A percentile compares a stretch with the other conserved stretches of the same genome.
phyloP scores from a whole-genome alignment of 2,797 vertebrate species.

The Hapalemur alaotrensis region DNA sequence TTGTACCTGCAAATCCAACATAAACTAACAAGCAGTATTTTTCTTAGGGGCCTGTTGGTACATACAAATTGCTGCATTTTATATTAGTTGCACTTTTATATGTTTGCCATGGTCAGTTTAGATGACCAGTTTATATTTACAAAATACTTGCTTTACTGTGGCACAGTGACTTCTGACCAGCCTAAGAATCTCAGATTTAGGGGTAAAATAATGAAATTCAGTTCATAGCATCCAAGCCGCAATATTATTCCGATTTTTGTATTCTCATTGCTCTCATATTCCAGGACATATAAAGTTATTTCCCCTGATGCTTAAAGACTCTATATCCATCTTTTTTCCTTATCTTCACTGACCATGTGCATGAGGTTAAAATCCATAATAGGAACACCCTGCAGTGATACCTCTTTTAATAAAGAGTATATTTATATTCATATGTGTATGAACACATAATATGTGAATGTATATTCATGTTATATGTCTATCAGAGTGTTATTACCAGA shows the following conservation, averaged over 20 bases:
- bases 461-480: background rate
- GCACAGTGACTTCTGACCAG: background rate
- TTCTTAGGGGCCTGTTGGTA: background rate
- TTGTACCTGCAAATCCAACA: background rate
- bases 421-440: background rate
- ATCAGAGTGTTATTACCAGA: background rate
- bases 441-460: background rate
- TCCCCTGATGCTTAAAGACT: conserved; percentile 18
- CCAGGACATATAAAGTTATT: background rate
- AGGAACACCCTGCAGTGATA: background rate
- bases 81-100: background rate
- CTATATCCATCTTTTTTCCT: background rate
- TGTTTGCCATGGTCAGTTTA: background rate
- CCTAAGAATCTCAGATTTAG: background rate
- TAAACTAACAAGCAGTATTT: background rate
- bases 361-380: conserved; percentile 28
- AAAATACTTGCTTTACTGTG: background rate
- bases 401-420: conserved; percentile 29
- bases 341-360: background rate
- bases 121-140: background rate
- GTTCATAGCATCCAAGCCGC: background rate
- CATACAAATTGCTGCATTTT: background rate
- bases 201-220: conserved; percentile 25
- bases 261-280: background rate
- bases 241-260: background rate